Base-by-base conservation (phyloP, 2,113 vertebrate genomes). In the Arizona elegans region DNA sequence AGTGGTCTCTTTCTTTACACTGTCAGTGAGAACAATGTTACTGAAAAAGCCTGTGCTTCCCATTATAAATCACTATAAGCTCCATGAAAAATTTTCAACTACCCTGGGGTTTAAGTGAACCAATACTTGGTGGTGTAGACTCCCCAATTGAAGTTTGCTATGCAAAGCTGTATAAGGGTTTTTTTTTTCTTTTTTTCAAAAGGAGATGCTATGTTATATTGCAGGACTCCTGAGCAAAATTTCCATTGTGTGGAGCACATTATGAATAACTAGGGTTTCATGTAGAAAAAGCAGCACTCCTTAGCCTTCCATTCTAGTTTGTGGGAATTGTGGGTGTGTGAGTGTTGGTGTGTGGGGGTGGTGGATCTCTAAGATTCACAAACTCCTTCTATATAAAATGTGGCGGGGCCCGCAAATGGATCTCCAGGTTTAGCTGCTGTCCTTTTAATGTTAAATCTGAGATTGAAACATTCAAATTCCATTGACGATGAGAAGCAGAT, bases 51-150 rank as follows among this genome's bases (percentile, higher is more conserved):
- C 90, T 96, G 94, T 96, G 97, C 95, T 97, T 97, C 97, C 97
- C 97, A 96, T 97, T 97, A 97, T 98, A 97, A 97, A 98, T 97
- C 97, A 96, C 96, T 96, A 96, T 97, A 96, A 98, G 97, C 98
- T 97, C 97, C 97, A 97, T 97, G 97, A 97, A 97, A 97, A 97
- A 95, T 97, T 97, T 95, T 96, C 94, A 96, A 96, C 96, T 95
- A 93, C 95, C 97, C 95, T 96, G 96, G 97, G 94, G 96, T 96
- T 95, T 96, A 96, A 97, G 96, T 90, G 95, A 96, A 95, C 97
- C 96, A 96, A 96, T 94, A 94, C 91, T 95, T 0, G 0, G 92
- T 12, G 90, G 54, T 81, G 93, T 92, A 96, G 96, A 50, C 93
- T 96, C 94, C 94, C 94, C 86, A 95, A 23, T 17, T 91, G 94